A percentile compares a stretch with the other conserved stretches of the same genome.
phyloP scores from a whole-genome alignment of 1,140 invertebrate species.

The Asobara japonica region DNA sequence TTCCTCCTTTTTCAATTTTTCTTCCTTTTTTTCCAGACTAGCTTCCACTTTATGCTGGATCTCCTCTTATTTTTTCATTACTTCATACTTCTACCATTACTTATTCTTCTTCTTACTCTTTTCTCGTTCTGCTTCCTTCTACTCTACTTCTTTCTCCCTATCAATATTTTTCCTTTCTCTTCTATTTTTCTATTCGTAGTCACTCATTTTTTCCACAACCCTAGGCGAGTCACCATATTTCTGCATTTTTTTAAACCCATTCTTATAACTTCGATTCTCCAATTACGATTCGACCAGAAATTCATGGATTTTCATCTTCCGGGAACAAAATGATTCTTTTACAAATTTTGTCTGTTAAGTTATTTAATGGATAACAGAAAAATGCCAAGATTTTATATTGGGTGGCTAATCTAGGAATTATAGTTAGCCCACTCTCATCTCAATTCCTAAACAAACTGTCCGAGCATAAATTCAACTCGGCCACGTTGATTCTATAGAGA shows the following conservation, averaged over 20 bases:
- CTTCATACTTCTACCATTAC: neutral
- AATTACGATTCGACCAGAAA: no score
- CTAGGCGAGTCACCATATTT: no score
- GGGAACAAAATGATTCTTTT: no score
- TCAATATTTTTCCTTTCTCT: no score
- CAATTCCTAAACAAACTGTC: slow-evolving; percentile 7
- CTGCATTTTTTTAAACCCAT: no score
- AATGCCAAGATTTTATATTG: no score
- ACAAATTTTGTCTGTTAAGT: no score
- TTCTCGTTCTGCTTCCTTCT: neutral
- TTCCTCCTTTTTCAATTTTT: slow-evolving; percentile 29
- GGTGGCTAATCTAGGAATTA: no score
- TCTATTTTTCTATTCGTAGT: slow-evolving; percentile 9
- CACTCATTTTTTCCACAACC: no score
- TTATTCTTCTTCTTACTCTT: neutral
- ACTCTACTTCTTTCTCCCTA: neutral
- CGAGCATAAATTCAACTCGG: slow-evolving; percentile 8
- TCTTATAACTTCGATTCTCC: no score
- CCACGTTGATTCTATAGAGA: neutral
- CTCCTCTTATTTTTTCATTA: slow-evolving; percentile 1
- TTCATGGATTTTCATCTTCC: no score
- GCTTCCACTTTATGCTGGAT: slow-evolving; percentile 25
- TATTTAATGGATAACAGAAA: no score
- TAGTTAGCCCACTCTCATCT: neutral
- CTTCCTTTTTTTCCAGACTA: slow-evolving; percentile 21